Evolutionary conservation across 2,113 vertebrate species (phyloP).

Genomic region (Dromaius novaehollandiae): DNA sequence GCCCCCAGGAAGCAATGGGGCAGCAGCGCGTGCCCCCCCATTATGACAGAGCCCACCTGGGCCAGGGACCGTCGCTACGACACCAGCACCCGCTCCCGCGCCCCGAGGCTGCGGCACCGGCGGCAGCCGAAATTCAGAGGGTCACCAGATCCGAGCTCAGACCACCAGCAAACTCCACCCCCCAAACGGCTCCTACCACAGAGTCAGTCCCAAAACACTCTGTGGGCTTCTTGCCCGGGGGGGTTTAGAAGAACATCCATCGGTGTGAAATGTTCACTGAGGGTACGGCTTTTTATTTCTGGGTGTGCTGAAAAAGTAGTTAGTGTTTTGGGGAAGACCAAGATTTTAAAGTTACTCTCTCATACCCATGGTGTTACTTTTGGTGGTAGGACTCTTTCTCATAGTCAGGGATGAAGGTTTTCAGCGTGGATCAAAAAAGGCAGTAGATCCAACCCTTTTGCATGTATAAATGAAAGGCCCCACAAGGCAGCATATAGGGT

Average conservation of each 20-base stretch:
- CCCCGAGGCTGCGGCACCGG: too few relatives aligned
- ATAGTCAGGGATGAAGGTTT: not conserved
- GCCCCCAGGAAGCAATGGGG: not conserved
- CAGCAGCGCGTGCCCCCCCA: not conserved
- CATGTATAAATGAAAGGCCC: not conserved
- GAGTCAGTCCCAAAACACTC: not conserved
- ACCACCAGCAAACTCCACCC: too few relatives aligned
- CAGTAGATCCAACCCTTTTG: not conserved
- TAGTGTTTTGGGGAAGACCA: not conserved
- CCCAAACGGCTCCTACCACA: not conserved
- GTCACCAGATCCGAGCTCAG: too few relatives aligned
- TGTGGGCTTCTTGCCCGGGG: not conserved
- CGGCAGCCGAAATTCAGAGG: not conserved
- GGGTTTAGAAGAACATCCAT: fast-evolving
- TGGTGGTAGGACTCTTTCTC: not conserved
- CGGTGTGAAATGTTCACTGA: not conserved
- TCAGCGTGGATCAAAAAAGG: not conserved
- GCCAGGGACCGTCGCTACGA: not conserved
- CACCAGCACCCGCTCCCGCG: not conserved
- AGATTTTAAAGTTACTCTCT: fast-evolving
- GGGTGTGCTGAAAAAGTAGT: not conserved
- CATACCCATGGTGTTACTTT: fast-evolving
- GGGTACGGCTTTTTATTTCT: not conserved
- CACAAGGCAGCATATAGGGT: not conserved
- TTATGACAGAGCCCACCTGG: not conserved